Base-by-base conservation (phyloP, 2,888 invertebrate genomes). In the Nymphalis urticae region DNA sequence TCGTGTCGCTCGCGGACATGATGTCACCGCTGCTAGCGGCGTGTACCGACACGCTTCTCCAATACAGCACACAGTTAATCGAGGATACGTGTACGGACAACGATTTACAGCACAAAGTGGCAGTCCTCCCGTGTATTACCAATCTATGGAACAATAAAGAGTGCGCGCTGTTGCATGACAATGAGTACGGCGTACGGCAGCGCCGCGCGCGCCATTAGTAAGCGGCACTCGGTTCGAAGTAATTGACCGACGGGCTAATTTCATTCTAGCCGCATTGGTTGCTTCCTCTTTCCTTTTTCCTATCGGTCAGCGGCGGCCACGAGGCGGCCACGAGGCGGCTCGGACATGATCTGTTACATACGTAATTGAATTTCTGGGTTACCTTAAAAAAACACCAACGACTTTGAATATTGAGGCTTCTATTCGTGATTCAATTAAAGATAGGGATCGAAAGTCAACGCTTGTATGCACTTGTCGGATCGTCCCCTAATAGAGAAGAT, bases 251-350 rank as follows among this genome's bases (percentile, higher is more conserved):
- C 86, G 82, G 81, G 88, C 87, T 92, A 89, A 92, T 92, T 87
- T 90, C 87, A 92, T 92, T 91, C 92, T 86, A 90, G 80, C 78
- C 90, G 88, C 92, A 90, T 92, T 85, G 84, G 82, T 75, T 81
- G 89, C 89, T 92, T 92, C 92, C 92, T 92, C 91, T 92, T 92
- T 90, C 92, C 92, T 91, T 87, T 92, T 92, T 92, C 91, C 92
- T 91, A 92, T 91, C 92, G 91, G 91, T 90, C 91, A 92, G 84
- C 85, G 82, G 80, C 84, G 42, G 42, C 42, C 42, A 42, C 42
- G 42, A 42, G 42, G 42, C 42, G 83, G 79, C 82, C 85, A 84
- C 85, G 83, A 83, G 86, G 80, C 84, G 78, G 77, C 76, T 75
- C 79, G 80, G 77, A 81, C 77, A 80, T 79, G 73, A 79, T 69